Evolutionary conservation across 2,797 vertebrate species (phyloP), one percentile per base, ranked within the genome.

Genomic region (Picus viridis): DNA sequence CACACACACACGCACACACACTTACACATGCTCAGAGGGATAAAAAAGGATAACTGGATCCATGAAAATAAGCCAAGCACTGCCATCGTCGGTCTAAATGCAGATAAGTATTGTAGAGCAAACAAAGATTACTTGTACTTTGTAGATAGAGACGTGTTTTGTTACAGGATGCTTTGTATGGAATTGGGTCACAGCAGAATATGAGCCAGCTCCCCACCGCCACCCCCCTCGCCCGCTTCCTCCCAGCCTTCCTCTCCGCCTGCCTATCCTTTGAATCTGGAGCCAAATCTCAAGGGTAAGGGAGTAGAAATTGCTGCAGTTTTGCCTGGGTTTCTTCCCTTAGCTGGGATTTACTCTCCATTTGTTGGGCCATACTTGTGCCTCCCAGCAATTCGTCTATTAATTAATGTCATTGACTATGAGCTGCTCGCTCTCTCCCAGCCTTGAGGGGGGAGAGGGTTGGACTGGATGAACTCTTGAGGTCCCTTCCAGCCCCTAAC

Each of bases 61-160:
- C 95, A 93, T 88, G 93, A 96, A 96, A 95, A 96, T 94, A 96
- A 94, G 93, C 96, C 95, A 96, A 90, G 94, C 93, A 45, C 92
- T 93, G 92, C 93, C 95, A 96, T 96, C 85, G n/a, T 94, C 92
- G 36, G 93, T 85, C 95, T 94, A 97, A 97, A 95, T 96, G 96
- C 63, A 97, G 97, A 97, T 97, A 97, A 96, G 95, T 97, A 96
- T 96, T 95, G 89, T 96, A 96, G 95, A 96, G 96, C 89, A 96
- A 96, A 97, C 91, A 95, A 96, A 97, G 97, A 97, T 97, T 95
- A 95, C 97, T 95, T 95, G 97, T 97, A 95, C 96, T 91, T 96
- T 92, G 94, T 91, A 97, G 96, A 96, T 90, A 94, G 94, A 97
- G 94, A 68, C 16, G 53, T 96, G 93, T 96, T 97, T 97, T 96